phyloP scores from a whole-genome alignment of 2,797 vertebrate genomes.

The Salmo trutta region DNA sequence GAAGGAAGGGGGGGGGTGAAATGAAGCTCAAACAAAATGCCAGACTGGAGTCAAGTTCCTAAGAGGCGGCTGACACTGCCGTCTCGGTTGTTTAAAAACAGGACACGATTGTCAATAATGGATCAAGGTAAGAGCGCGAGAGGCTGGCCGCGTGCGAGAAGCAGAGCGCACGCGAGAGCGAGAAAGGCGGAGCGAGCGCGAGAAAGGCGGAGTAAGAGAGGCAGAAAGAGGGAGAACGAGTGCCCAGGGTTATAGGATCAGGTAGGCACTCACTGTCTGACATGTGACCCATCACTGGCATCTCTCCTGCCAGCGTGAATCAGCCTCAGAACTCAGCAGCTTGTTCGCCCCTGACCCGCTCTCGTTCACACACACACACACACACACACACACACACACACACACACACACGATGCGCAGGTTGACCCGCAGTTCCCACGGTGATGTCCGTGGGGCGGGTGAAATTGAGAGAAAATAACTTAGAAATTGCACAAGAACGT shows the following conservation, averaged over 20 bases:
- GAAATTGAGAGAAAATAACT: too few relatives aligned
- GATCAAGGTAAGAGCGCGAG: constrained; percentile 55
- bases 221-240: background rate
- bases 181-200: background rate
- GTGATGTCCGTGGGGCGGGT: too few relatives aligned
- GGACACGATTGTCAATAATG: constrained; percentile 65
- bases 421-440: too few relatives aligned
- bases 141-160: background rate
- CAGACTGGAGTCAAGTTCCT: constrained; percentile 37
- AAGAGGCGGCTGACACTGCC: constrained; percentile 40
- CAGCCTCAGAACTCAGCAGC: constrained; percentile 8
- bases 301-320: constrained; percentile 26
- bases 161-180: background rate
- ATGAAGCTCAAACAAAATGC: constrained; percentile 58
- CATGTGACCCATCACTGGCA: constrained; percentile 27
- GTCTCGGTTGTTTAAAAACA: constrained; percentile 47
- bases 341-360: background rate
- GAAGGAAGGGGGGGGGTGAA: constrained; percentile 44
- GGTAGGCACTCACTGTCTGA: constrained; percentile 8
- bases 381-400: background rate
- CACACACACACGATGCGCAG: background rate
- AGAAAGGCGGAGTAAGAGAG: background rate
- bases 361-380: background rate
- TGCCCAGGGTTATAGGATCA: constrained; percentile 4
- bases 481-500: background rate